phyloP scores from a whole-genome alignment of 2,888 invertebrate species.

The Tenthredo livida region DNA sequence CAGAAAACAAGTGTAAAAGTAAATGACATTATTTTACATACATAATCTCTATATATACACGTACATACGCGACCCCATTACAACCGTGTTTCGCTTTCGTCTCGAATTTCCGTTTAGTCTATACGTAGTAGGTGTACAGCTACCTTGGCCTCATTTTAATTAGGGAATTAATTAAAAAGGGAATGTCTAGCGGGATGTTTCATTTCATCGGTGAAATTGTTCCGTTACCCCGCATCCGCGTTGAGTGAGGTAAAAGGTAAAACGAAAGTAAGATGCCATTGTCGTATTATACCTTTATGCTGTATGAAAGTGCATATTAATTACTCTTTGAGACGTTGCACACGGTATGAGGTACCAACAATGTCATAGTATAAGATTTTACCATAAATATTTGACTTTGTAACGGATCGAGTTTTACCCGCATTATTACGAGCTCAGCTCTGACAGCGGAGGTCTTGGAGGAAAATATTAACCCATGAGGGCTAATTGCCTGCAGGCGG shows the following conservation, averaged over 20 bases:
- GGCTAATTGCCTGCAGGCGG: neutral
- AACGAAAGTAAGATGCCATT: neutral
- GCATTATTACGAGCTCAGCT: neutral
- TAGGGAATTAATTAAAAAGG: constrained; percentile 68
- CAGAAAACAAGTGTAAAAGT: neutral
- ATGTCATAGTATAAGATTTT: neutral
- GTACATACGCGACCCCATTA: neutral
- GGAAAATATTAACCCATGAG: neutral
- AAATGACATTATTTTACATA: neutral
- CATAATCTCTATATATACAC: neutral
- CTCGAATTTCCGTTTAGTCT: neutral
- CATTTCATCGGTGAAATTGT: constrained; percentile 51
- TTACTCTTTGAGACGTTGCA: constrained; percentile 20
- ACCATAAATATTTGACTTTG: constrained; percentile 4
- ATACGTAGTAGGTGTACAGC: neutral
- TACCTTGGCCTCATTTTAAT: constrained; percentile 59
- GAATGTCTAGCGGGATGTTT: constrained; percentile 57
- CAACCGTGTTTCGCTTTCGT: neutral
- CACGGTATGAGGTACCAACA: neutral
- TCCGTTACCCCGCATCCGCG: neutral
- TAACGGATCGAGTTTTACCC: neutral
- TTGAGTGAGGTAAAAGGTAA: neutral
- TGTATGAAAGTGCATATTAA: constrained; percentile 13
- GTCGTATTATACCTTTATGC: neutral
- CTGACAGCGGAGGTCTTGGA: neutral